These are phyloP conservation scores for Montipora capricornis DNA, from an alignment of 64 coral and sea anemone genomes.

Conservation along the genomic window DNA sequence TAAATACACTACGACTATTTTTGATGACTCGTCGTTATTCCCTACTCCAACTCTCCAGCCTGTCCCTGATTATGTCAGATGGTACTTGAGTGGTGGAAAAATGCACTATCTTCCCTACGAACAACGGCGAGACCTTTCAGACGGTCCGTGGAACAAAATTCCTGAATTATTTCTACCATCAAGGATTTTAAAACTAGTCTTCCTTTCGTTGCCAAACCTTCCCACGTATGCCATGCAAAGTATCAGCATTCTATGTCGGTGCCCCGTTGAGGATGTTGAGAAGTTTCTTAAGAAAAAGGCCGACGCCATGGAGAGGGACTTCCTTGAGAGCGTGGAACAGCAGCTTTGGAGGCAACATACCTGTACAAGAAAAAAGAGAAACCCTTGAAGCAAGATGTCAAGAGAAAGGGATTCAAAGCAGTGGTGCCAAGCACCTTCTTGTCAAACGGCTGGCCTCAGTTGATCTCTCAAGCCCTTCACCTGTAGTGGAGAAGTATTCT, in stretches of 20 bases:
- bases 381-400: too few species aligned
- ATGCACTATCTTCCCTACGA: slow-evolving; percentile 51
- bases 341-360: neutral
- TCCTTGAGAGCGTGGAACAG: slow-evolving; percentile 12
- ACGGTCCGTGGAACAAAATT: slow-evolving; percentile 9
- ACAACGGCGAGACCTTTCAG: neutral
- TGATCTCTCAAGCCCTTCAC: neutral
- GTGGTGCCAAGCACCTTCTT: neutral
- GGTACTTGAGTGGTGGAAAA: slow-evolving; percentile 28
- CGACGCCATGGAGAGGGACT: neutral
- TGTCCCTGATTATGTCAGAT: slow-evolving; percentile 47
- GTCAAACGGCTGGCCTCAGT: neutral
- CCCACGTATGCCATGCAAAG: neutral
- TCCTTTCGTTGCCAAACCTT: neutral
- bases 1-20: slow-evolving; percentile 42
- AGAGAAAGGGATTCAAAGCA: too few species aligned
- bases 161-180: slow-evolving; percentile 59
- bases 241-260: slow-evolving; percentile 51
- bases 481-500: slow-evolving; percentile 14
- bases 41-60: neutral
- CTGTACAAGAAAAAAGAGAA: too few species aligned
- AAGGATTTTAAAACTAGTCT: slow-evolving; percentile 52
- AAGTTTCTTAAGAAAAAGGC: slow-evolving; percentile 24
- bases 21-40: neutral
- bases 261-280: slow-evolving; percentile 39